Base-by-base conservation (phyloP, 2,888 invertebrate genomes). In the Lycocerus yunnanus region DNA sequence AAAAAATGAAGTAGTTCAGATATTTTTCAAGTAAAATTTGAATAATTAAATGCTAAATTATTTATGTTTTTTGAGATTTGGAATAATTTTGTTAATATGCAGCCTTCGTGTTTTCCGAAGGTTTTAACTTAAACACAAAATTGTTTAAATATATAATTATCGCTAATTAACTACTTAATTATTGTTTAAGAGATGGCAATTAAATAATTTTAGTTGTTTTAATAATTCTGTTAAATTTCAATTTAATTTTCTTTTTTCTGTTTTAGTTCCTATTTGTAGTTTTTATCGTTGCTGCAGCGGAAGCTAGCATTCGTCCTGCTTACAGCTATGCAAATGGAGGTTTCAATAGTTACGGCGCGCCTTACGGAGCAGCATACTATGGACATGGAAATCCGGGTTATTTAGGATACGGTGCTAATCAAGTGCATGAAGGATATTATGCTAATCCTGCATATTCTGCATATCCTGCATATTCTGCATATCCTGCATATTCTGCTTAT, bases 261-360 rank as follows among this genome's bases (percentile, higher is more conserved):
- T 60, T 63, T 58, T 13, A 43, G 67, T 73, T 78, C 10, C 68
- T 79, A 80, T 58, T 80, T 58, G 27, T 71, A 14, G 27, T 78
- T 18, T 58, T 82, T 8, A 79, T 77, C 14, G 59, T 76, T 8
- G 71, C 74, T 58, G 72, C 67, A 21, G 68, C 75, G n/a, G 21
- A 75, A 58, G 80, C 78, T 15, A 79, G 78, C 13, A 43, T 79
- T 10, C 74, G 75, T 15, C 80, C 79, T 6, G 74, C 78, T 8
- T 67, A 74, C 20, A 78, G 75, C 43, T 78, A 78, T 61, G 72
- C 75, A 11, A 43, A 60, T 20, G 43, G 71, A 21, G 71, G 66
- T 15, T 27, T 27, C 4, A n/a, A 63, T 11, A 16, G 18, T 61
- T 61, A 61, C 61, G 61, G 16, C 3, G 2, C 61, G 5, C 16